Evolutionary conservation across 2,888 invertebrate genomes (phyloP), one percentile per base, ranked within the genome.

Genomic region (Trichopria drosophilae): DNA sequence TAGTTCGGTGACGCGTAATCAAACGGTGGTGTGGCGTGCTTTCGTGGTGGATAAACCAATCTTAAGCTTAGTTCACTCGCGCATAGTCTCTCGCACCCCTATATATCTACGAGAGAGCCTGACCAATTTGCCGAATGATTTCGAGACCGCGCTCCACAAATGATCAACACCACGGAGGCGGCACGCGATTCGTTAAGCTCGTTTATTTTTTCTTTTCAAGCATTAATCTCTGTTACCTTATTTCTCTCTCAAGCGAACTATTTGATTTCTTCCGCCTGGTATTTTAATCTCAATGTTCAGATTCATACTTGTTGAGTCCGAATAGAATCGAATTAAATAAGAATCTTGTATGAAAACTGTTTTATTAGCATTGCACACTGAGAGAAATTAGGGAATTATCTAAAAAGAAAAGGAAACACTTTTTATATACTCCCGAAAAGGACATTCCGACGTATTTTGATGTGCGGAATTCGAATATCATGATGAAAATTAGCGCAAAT

Each of bases 21-120:
- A 64, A 64, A 66, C 64, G 62, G 61, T 15, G n/a, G n/a, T 64
- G 68, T 58, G 69, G 68, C 70, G 72, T 72, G 74, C 72, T 67
- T 69, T 59, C 67, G 71, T 69, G 74, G 71, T 68, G 62, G 71
- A 73, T 75, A 75, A 75, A 72, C 75, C 75, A 75, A 75, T 75
- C 73, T 74, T 64, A 59, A 69, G 75, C 73, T 75, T 74, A 75
- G 71, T 59, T 64, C 70, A 58, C 49, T 68, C 66, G 68, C 51
- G 68, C 67, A 70, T 68, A 64, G 68, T 59, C 60, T 69, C 66
- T 60, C 64, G 61, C 57, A 58, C 61, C 62, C 63, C 59, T 59
- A 43, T 43, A 50, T 46, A 31, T 34, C 51, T 55, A 41, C 39
- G 44, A 36, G 19, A 53, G 48, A 47, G 44, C 54, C 49, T 31